These are phyloP conservation scores for Micronycteris hirsuta DNA, from an alignment of 2,113 vertebrate genomes.

Conservation along the genomic window DNA sequence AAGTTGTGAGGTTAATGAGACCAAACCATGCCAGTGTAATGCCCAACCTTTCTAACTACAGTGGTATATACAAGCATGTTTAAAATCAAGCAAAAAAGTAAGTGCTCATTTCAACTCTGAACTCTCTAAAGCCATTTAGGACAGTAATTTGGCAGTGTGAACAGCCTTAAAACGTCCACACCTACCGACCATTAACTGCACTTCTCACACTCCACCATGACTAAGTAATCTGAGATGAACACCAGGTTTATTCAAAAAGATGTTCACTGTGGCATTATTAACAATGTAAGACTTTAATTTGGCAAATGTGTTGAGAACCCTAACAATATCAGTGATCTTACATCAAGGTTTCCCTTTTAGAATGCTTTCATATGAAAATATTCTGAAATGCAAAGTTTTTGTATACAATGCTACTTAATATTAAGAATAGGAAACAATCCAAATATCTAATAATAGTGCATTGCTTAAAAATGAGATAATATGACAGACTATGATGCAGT, in stretches of 20 bases:
- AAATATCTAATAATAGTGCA: neutral
- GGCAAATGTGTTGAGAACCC: neutral
- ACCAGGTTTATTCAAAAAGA: neutral
- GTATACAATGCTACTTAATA: neutral
- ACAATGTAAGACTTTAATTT: neutral
- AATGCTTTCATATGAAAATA: neutral
- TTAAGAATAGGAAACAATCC: neutral
- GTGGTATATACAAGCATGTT: neutral
- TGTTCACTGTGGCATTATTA: conserved; percentile 4
- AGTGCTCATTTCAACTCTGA: neutral
- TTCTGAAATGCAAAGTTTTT: neutral
- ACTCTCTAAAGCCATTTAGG: neutral
- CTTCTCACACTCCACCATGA: neutral
- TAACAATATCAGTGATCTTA: neutral
- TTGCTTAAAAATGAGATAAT: neutral
- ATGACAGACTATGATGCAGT: neutral
- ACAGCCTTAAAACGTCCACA: neutral
- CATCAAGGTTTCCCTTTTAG: neutral
- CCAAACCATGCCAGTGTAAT: neutral
- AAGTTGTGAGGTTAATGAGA: neutral
- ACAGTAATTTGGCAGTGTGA: neutral
- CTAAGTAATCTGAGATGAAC: neutral
- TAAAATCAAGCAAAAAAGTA: neutral
- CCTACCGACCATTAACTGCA: neutral
- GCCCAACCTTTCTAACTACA: neutral